Base-by-base conservation (phyloP, 1,140 invertebrate species). In the Drosophila melanogaster region DNA sequence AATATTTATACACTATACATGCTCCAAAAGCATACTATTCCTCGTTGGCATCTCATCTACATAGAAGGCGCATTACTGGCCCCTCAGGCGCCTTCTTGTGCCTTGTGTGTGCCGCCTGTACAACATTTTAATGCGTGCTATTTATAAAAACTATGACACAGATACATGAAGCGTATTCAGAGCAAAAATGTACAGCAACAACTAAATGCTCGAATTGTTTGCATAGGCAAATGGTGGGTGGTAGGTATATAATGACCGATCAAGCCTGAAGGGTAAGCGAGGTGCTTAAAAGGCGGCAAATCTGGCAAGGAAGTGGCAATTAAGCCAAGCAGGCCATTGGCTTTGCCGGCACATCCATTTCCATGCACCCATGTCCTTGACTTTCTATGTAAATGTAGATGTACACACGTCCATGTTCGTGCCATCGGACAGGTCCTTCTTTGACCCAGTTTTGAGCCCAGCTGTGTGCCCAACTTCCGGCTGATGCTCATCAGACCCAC, bases 101-200 rank as follows among this genome's bases (percentile, higher is more conserved):
- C 7, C 5, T 26, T 26, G 24, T 26, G 26, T 26, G 26, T 69
- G 61, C 56, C 60, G 79, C 72, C 60, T 84, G 76, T 56, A 51
- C 71, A 69, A 70, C 75, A 70, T 70, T 89, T 89, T 64, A 80
- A 84, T 84, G 85, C 65, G 84, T 61, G 84, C 85, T 89, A 89
- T 89, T 89, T 90, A 70, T 89, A 89, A 84, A 90, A 89, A 90
- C 85, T 89, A 89, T 89, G 85, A 89, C 84, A 89, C 85, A 89
- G 84, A 89, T 89, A 84, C 83, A 83, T 75, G 56, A 44, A 72
- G 67, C 67, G 58, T 89, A 87, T 87, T 87, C 83, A 69, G 84
- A 83, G 79, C 84, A 89, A 79, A 89, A 81, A 89, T 81, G 79
- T 87, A 87, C 83, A 83, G 86, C 75, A 79, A 79, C 83, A 81